Base-by-base conservation (phyloP, 2,797 vertebrate species). In the Manis pentadactyla region DNA sequence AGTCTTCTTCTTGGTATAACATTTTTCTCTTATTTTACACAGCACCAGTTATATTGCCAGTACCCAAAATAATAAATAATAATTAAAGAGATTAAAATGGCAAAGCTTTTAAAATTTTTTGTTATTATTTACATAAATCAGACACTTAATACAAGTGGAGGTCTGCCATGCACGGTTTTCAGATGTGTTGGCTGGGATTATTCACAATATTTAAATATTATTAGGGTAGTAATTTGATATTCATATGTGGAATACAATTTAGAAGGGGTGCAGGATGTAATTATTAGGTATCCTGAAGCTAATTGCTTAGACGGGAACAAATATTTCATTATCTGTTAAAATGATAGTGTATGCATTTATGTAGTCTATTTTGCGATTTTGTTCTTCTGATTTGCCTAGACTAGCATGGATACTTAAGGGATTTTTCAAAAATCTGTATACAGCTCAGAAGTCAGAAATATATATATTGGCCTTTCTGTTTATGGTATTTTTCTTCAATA, bases 261-360 rank as follows among this genome's bases (percentile, higher is more conserved):
- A 86, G 69, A 78, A 90, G 71, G 59, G 37, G 7, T 88, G 15
- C 23, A 51, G 29, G 17, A 93, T 88, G n/a, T 91, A 97, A 95
- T 95, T 97, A 86, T 68, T 86, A 81, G 75, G n/a, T 94, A 91
- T 97, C 59, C 59, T 78, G 66, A 93, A 95, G 53, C 57, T 90
- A 95, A 94, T 69, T 89, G 57, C 69, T 97, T 89, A 91, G n/a
- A 88, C 7, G 89, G 92, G 78, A 93, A 49, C 66, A 93, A 85
- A 96, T 94, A 90, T 53, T 98, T 97, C 55, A 93, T 79, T 87
- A 69, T 77, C 21, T 79, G 18, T 94, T 97, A 55, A 89, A 91
- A 89, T 73, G 46, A 94, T 86, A 66, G 39, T 8, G 68, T 18
- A 37, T 74, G 97, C 37, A 88, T 57, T 88, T 87, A 42, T 23